phyloP scores from a whole-genome alignment of 2,113 vertebrate genomes.

The Ovis canadensis region DNA sequence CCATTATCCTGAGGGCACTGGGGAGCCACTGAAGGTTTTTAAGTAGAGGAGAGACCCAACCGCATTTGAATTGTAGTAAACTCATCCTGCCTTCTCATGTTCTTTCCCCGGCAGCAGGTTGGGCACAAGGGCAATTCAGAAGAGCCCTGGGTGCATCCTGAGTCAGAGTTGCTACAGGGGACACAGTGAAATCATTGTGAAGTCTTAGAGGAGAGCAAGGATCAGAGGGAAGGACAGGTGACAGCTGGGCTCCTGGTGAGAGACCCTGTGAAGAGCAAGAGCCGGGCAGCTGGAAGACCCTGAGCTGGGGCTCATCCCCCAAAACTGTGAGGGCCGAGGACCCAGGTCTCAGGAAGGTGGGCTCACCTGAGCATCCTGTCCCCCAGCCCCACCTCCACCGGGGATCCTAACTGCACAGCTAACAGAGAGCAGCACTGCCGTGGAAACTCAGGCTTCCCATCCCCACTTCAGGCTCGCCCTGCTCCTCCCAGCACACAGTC shows the following conservation, averaged over 20 bases:
- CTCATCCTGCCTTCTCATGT: neutral
- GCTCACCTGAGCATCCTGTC: neutral
- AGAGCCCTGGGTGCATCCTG: neutral
- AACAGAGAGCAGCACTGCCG: neutral
- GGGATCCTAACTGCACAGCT: neutral
- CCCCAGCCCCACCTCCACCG: accelerated
- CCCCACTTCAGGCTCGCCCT: neutral
- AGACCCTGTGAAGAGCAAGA: too few species aligned
- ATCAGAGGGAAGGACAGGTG: neutral
- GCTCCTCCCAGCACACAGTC: neutral
- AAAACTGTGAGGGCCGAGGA: neutral
- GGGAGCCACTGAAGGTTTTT: neutral
- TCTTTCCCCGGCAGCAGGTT: neutral
- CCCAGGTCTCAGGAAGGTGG: neutral
- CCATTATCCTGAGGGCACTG: neutral
- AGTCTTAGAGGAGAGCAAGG: neutral
- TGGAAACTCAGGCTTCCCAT: neutral
- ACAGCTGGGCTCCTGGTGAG: neutral
- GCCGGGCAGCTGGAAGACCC: neutral
- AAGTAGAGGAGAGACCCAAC: neutral
- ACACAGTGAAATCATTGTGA: neutral
- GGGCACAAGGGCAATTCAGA: neutral
- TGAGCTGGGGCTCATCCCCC: accelerated
- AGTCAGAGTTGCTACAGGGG: neutral
- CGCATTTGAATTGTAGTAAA: neutral